Evolutionary conservation across 1,140 invertebrate genomes (phyloP), one percentile per base, ranked within the genome.

Genomic region (Drosophila repleta): DNA sequence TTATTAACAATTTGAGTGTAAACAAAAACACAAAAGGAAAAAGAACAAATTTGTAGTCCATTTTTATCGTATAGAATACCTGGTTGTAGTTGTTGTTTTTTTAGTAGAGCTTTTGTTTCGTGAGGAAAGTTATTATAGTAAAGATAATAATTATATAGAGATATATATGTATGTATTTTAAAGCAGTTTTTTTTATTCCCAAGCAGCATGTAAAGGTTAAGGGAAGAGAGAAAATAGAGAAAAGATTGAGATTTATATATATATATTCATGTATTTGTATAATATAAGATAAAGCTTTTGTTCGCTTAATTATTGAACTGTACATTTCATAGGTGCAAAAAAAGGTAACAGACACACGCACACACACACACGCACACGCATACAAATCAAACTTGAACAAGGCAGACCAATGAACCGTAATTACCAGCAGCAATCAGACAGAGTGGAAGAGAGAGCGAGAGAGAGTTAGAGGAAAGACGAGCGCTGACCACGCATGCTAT

Each of bases 21-120:
- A 56, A 21, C 52, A 65, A 65, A 46, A 35, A 64, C 20, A 60
- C 17, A 45, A 11, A 56, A 43, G 10, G 18, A 43, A 66, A 18
- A 66, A 20, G 41, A 46, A 65, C n/a, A 26, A 29, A 8, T 17
- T 35, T 35, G 32, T 35, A 35, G 32, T 35, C 32, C 32, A 35
- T 3, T 13, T 32, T 35, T 35, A 1, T 35, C 11, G 21, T 35
- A 63, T 45, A 26, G 17, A 70, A 58, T 87, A 87, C 83, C 83
- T 87, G 83, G 83, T 87, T 68, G 83, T 87, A 76, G 83, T 84
- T 83, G 79, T 87, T 68, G 83, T 87, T 83, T 87, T 87, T 87
- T 87, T 87, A 88, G 83, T 87, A 87, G 83, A 87, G 72, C 83
- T 87, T 88, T 35, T 32, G 2, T 35, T 61, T 80, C 56, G 45